Conservation (phyloP, 30 jellyfish, hydroid and myxozoan genomes). For the Catostylus mosaicus region DNA sequence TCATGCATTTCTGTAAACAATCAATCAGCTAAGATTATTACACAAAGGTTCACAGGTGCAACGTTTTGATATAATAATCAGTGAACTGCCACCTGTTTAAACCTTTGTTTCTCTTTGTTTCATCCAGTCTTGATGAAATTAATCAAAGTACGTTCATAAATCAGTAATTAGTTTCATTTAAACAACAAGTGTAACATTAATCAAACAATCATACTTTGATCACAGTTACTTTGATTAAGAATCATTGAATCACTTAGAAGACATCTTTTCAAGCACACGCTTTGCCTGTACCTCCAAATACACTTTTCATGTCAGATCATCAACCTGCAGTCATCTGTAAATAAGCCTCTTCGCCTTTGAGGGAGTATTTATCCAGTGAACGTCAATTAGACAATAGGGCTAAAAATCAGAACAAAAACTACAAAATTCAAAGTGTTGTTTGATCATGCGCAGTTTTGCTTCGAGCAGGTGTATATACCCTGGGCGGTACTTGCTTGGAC, state of each 20-base stretch:
- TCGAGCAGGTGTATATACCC: conserved; percentile 51
- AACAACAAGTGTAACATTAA: neutral
- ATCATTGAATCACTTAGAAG: no score
- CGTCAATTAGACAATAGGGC: neutral
- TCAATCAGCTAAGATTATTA: no score
- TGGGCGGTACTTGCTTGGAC: conserved; percentile 44
- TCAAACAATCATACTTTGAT: no score
- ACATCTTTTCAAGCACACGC: no score
- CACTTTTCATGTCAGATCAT: neutral
- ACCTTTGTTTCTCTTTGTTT: neutral
- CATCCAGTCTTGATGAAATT: neutral
- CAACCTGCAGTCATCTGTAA: neutral
- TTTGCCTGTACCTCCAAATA: no score
- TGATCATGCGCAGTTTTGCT: conserved; percentile 53
- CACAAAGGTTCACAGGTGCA: conserved; percentile 19
- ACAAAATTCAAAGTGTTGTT: neutral
- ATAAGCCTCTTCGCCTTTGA: neutral
- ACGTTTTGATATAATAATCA: neutral
- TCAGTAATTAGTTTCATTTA: neutral
- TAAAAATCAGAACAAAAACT: neutral
- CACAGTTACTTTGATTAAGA: no score
- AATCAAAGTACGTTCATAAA: neutral
- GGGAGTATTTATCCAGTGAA: neutral
- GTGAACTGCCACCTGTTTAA: conserved; percentile 19
- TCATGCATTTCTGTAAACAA: no score